These are phyloP conservation scores for Conus ventricosus DNA, from an alignment of 1,140 invertebrate genomes.

Conservation along the genomic window DNA sequence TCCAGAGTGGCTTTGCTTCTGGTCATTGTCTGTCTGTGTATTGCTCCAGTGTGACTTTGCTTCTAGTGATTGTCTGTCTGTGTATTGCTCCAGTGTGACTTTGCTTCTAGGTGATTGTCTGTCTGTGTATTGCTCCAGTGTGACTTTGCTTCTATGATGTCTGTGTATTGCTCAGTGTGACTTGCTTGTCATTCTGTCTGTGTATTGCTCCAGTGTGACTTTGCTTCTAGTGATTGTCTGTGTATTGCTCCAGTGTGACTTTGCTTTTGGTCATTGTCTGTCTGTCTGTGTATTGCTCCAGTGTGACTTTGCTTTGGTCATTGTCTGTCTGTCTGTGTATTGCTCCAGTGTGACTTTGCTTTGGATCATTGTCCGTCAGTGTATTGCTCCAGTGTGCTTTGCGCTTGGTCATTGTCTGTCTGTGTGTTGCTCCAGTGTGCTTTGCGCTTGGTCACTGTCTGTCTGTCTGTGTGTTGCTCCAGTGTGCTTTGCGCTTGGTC, in stretches of 20 bases:
- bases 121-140: slow-evolving; percentile 80
- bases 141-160: slow-evolving; percentile 83
- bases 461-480: slow-evolving; percentile 87
- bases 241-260: slow-evolving; percentile 95
- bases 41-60: neutral
- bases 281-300: neutral
- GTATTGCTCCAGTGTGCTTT: slow-evolving; percentile 95
- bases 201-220: neutral
- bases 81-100: too few relatives aligned
- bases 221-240: slow-evolving; percentile 67
- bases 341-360: too few relatives aligned
- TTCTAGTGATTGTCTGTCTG: neutral
- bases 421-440: too few relatives aligned
- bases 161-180: slow-evolving; percentile 94
- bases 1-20: slow-evolving; percentile 81
- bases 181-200: slow-evolving; percentile 76
- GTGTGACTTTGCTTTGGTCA: neutral
- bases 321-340: neutral
- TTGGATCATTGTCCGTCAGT: too few relatives aligned
- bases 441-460: too few relatives aligned
- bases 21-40: slow-evolving; percentile 66
- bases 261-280: slow-evolving; percentile 83
- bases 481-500: slow-evolving; percentile 93
- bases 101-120: too few relatives aligned
- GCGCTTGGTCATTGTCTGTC: slow-evolving; percentile 80